Conservation (phyloP, 2,797 vertebrate genomes). For the Botia almorhae region DNA sequence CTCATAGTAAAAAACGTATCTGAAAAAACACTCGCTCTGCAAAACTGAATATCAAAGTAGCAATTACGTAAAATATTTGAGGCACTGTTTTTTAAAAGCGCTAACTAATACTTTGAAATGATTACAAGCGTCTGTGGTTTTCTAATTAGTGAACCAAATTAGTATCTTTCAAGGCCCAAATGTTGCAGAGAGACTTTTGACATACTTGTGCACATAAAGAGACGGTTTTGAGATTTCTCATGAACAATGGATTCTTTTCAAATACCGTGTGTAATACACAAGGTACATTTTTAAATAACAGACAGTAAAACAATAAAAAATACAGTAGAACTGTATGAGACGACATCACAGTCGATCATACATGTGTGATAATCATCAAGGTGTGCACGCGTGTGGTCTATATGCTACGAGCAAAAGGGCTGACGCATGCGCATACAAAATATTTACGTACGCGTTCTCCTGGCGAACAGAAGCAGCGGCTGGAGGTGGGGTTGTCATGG, state of each 20-base stretch:
- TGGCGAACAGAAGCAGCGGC: slow-evolving; percentile 63
- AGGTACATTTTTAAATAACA: background rate
- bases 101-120: background rate
- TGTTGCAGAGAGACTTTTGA: background rate
- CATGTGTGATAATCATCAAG: slow-evolving; percentile 17
- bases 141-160: background rate
- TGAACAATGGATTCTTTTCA: slow-evolving; percentile 15
- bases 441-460: slow-evolving; percentile 66
- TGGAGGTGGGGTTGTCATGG: slow-evolving; percentile 84
- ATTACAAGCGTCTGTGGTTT: background rate
- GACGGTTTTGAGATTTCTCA: background rate
- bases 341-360: background rate
- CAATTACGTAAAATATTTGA: background rate
- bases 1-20: background rate
- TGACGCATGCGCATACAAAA: slow-evolving; percentile 56
- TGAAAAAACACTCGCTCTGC: slow-evolving; percentile 5
- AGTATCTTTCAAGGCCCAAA: background rate
- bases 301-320: too few relatives aligned
- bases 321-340: background rate
- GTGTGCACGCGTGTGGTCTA: slow-evolving; percentile 55
- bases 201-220: too few relatives aligned
- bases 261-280: background rate
- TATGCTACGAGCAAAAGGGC: slow-evolving; percentile 22
- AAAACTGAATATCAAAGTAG: background rate
- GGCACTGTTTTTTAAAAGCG: background rate